Conservation (phyloP, 2,113 vertebrate species). For the Dasypus novemcinctus region DNA sequence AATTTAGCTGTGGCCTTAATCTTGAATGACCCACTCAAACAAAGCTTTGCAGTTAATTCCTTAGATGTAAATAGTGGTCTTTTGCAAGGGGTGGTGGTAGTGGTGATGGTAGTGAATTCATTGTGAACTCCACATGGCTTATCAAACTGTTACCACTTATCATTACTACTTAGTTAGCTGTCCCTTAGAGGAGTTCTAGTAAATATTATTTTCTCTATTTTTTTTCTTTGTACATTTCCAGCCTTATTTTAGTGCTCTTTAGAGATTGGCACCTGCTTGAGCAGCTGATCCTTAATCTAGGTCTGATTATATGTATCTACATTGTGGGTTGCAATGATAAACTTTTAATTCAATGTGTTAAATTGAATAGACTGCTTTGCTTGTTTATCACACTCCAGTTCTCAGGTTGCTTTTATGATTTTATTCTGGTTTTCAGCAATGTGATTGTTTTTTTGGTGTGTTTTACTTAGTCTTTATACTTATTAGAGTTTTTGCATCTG, state of each 20-base stretch:
- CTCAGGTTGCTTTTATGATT: not conserved
- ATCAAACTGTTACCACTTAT: not conserved
- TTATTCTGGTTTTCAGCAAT: not conserved
- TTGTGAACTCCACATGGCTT: not conserved
- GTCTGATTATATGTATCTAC: not conserved
- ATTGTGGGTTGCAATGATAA: not conserved
- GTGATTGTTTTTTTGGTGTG: not conserved
- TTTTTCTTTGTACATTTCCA: not conserved
- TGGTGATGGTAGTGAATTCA: not conserved
- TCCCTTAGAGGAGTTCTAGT: not conserved
- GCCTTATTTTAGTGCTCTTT: not conserved
- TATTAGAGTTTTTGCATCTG: not conserved
- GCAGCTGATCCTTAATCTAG: not conserved
- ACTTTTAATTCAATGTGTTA: not conserved
- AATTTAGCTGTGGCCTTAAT: not conserved
- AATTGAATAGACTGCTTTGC: not conserved
- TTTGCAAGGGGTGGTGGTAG: not conserved
- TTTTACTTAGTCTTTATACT: conserved; percentile 1
- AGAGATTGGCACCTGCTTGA: not conserved
- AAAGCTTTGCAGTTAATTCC: not conserved
- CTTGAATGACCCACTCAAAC: not conserved
- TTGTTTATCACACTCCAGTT: not conserved
- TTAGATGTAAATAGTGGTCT: not conserved
- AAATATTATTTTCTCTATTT: conserved; percentile 6
- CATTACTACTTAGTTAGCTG: not conserved